Conservation (phyloP, 2,888 invertebrate genomes). For the Crossocerus cetratus region DNA sequence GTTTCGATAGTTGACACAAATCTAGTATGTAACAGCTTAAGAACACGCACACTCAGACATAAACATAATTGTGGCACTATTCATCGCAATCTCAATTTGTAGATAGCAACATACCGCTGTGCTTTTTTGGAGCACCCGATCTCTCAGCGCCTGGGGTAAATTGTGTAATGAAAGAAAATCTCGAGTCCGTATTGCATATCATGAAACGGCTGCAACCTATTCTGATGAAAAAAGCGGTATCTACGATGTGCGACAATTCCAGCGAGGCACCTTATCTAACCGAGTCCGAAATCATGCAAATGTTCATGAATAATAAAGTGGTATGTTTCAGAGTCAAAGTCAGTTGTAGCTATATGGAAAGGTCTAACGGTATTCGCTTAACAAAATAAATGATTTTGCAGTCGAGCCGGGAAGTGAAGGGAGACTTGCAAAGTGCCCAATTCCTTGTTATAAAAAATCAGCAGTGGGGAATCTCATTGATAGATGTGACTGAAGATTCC, state of each 20-base stretch:
- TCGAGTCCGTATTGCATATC: constrained; percentile 82
- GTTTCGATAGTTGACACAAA: constrained; percentile 15
- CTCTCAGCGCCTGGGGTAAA: constrained; percentile 80
- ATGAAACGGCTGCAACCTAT: constrained; percentile 83
- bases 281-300: constrained; percentile 81
- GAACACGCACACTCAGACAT: not conserved
- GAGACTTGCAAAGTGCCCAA: constrained; percentile 82
- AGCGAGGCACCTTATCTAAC: constrained; percentile 80
- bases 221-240: constrained; percentile 80
- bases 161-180: constrained; percentile 82
- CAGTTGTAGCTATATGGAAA: not conserved
- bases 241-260: constrained; percentile 79
- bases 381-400: constrained; percentile 27
- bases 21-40: not conserved
- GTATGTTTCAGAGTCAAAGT: constrained; percentile 61
- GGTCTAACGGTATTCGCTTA: not conserved
- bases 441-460: constrained; percentile 85
- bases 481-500: constrained; percentile 75
- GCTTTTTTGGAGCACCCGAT: constrained; percentile 76
- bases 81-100: constrained; percentile 62
- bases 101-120: constrained; percentile 80
- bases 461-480: constrained; percentile 84
- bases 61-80: not conserved
- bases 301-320: constrained; percentile 77
- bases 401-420: constrained; percentile 72